Base-by-base conservation (phyloP, 1,140 invertebrate species). In the Aphidius ervi region DNA sequence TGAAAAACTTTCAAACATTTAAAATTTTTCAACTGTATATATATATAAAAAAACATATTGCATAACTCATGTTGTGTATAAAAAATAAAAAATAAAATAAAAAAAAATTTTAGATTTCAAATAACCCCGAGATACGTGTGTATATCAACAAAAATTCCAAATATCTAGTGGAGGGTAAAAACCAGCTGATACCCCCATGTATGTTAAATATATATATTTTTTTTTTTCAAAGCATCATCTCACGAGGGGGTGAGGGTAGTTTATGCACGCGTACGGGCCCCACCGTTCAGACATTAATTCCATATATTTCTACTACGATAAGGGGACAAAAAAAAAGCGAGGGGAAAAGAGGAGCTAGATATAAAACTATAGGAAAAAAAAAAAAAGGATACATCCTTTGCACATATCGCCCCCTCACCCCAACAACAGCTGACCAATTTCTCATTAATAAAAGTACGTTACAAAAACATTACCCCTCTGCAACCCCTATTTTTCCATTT, bases 361-460 rank as follows among this genome's bases (percentile, higher is more conserved):
- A 43, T 39, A 39, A 37, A 52, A 39, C 37, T 52, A 52, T 31
- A 9, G 20, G 50, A n/a, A 39, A 7, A 20, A 20, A 16, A 16
- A 16, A 55, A 39, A 43, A 42, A 52, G 40, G 39, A 55, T 55
- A n/a, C 67, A 68, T 31, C 23, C 23, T 31, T 31, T 31, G 23
- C 23, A 31, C 23, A 5, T 39, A 54, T 54, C 39, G 68, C 68
- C 70, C 72, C 69, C 72, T 73, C 73, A 73, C 69, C 67, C 67
- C 63, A 54, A 61, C 49, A 75, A 79, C 75, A 78, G 77, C 77
- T 79, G 77, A 79, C 74, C 69, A 66, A 65, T 50, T 70, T 65
- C 77, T 78, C 77, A 77, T 79, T 79, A 79, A 77, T 77, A 79
- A 77, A 31, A 72, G 68, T 79, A 76, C 77, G 77, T 79, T 79